Conservation (phyloP, 2,888 invertebrate species). For the Torymus aiolomorphi region DNA sequence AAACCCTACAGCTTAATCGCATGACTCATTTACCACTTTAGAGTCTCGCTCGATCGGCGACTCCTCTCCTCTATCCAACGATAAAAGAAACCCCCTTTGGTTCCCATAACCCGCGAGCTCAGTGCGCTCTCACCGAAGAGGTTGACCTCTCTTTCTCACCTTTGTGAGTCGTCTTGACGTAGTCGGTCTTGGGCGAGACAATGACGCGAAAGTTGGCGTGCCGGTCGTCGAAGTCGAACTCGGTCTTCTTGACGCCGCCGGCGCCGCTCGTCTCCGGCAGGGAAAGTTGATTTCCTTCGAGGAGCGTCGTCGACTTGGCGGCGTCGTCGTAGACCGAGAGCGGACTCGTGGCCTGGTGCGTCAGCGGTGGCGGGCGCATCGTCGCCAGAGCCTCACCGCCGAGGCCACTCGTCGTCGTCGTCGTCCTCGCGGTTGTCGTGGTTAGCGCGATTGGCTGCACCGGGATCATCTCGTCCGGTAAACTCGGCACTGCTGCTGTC, state of each 20-base stretch:
- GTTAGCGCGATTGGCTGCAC: not conserved
- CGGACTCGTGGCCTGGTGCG: slow-evolving; percentile 30
- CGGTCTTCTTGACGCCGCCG: slow-evolving; percentile 10
- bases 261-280: slow-evolving; percentile 33
- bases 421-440: not conserved
- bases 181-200: slow-evolving; percentile 64
- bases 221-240: slow-evolving; percentile 49
- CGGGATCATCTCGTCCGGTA: slow-evolving; percentile 46
- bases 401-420: not conserved
- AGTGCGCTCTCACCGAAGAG: not conserved
- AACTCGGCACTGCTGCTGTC: slow-evolving; percentile 33
- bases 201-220: slow-evolving; percentile 52
- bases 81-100: too few relatives aligned
- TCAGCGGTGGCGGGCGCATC: not conserved
- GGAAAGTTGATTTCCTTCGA: slow-evolving; percentile 56
- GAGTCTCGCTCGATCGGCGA: too few relatives aligned
- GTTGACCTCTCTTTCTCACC: slow-evolving; percentile 55
- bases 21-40: too few relatives aligned
- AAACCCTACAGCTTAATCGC: too few relatives aligned
- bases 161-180: slow-evolving; percentile 65
- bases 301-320: not conserved
- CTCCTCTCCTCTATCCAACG: too few relatives aligned
- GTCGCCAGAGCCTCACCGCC: too few relatives aligned
- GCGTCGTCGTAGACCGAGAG: not conserved
- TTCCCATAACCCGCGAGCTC: not conserved